phyloP scores from a whole-genome alignment of 2,888 invertebrate species.

The Empis stercorea region DNA sequence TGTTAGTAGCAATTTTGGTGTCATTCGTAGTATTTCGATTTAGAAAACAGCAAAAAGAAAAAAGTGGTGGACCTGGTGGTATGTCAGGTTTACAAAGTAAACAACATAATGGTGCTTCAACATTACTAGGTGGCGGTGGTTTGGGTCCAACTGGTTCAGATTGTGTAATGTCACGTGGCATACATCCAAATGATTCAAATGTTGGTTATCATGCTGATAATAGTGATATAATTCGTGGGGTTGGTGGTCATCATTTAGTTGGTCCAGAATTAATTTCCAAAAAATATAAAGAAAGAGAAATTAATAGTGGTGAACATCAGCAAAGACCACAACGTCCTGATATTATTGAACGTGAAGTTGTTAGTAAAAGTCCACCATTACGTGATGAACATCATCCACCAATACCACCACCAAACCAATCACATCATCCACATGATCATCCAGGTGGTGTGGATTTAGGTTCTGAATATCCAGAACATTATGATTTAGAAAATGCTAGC shows the following conservation, averaged over 20 bases:
- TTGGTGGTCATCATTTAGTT: conserved; percentile 62
- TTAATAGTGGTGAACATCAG: conserved; percentile 54
- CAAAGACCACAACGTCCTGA: conserved; percentile 80
- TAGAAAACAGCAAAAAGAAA: conserved; percentile 76
- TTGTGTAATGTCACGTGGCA: conserved; percentile 51
- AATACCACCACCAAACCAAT: conserved; percentile 59
- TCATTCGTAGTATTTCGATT: conserved; percentile 87
- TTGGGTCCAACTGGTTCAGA: conserved; percentile 54
- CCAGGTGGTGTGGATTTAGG: conserved; percentile 61
- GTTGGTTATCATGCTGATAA: conserved; percentile 60
- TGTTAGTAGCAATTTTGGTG: conserved; percentile 76
- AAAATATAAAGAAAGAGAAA: conserved; percentile 78
- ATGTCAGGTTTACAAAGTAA: conserved; percentile 63
- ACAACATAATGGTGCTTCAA: conserved; percentile 53
- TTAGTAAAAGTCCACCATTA: conserved; percentile 69
- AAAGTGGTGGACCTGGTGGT: conserved; percentile 54
- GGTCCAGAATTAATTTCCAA: conserved; percentile 78
- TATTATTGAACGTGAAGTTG: conserved; percentile 81
- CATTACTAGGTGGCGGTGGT: conserved; percentile 56
- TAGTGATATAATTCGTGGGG: conserved; percentile 61
- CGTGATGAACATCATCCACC: conserved; percentile 68
- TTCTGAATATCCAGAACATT: conserved; percentile 78
- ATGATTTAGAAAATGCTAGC: conserved; percentile 93
- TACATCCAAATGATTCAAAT: conserved; percentile 55
- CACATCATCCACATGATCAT: conserved; percentile 59